Percentiles rank a stretch among this genome's conserved stretches.
These are phyloP conservation scores for Lota lota DNA, from an alignment of 2,113 vertebrate genomes.

Conservation along the genomic window DNA sequence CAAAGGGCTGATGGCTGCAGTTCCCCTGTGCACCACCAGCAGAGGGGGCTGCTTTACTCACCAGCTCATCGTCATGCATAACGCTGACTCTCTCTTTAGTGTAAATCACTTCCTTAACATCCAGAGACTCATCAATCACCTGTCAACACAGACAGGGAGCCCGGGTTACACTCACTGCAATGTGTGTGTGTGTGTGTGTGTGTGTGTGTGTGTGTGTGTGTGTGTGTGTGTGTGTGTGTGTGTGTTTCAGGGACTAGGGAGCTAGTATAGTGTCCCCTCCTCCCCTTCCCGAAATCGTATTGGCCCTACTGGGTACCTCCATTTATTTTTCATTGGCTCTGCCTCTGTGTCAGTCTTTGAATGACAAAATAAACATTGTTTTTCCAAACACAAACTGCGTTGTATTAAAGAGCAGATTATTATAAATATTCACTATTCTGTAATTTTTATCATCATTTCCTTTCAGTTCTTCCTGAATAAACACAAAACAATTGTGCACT, in stretches of 20 bases:
- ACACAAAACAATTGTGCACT: too few species aligned
- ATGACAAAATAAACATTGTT: too few species aligned
- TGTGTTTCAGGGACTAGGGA: neutral
- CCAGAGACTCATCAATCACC: slow-evolving; percentile 96
- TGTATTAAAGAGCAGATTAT: too few species aligned
- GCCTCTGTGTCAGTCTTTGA: too few species aligned
- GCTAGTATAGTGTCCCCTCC: too few species aligned
- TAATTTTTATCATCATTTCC: too few species aligned
- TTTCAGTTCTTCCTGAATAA: too few species aligned
- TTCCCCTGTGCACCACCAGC: slow-evolving; percentile 52
- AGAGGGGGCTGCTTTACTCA: slow-evolving; percentile 75
- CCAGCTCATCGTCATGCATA: slow-evolving; percentile 88
- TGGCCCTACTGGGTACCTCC: too few species aligned
- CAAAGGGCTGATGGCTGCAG: slow-evolving; percentile 42
- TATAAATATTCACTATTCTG: too few species aligned
- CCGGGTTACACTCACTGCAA: slow-evolving; percentile 68
- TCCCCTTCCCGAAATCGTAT: too few species aligned
- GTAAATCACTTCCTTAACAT: slow-evolving; percentile 95
- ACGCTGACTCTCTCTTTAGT: slow-evolving; percentile 90
- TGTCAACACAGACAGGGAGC: slow-evolving; percentile 76
- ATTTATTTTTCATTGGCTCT: too few species aligned
- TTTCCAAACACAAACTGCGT: too few species aligned
- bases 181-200: slow-evolving; percentile 28
- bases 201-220: slow-evolving; percentile 15
- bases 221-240: neutral